Percentiles rank a stretch among this genome's conserved stretches.
phyloP scores from a whole-genome alignment of 2,888 invertebrate species.

The Bedellia somnulentella region DNA sequence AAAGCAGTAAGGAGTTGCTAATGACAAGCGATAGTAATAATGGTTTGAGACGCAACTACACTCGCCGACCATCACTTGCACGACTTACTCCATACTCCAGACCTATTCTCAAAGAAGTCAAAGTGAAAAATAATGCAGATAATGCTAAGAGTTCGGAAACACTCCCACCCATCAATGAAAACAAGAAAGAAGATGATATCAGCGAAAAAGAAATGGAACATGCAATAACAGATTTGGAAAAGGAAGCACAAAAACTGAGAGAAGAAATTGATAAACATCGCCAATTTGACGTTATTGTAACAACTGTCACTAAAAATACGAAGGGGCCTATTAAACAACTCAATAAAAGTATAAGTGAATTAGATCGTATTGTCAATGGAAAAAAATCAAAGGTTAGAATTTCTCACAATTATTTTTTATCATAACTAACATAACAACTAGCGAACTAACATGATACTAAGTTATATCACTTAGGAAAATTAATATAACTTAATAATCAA shows the following conservation, averaged over 20 bases:
- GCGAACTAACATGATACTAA: no score
- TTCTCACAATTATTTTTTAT: no score
- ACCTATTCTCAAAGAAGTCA: constrained; percentile 14
- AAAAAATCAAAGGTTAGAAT: no score
- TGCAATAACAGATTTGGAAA: constrained; percentile 5
- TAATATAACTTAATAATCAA: no score
- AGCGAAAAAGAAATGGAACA: constrained; percentile 7
- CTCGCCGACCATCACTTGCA: constrained; percentile 31
- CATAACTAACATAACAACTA: no score
- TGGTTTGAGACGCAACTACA: constrained; percentile 32
- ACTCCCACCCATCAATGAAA: neutral
- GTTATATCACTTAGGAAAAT: no score
- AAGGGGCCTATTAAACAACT: constrained; percentile 19
- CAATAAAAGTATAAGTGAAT: constrained; percentile 25
- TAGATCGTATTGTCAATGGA: constrained; percentile 38
- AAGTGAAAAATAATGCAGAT: neutral
- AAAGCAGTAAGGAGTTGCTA: constrained; percentile 64
- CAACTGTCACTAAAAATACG: constrained; percentile 8
- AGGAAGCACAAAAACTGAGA: constrained; percentile 6
- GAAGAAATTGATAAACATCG: no score
- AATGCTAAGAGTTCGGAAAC: neutral
- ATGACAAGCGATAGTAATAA: constrained; percentile 59
- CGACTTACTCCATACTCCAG: constrained; percentile 31
- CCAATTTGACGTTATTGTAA: no score
- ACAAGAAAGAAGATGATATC: neutral